Evolutionary conservation across 2,888 invertebrate species (phyloP).

Genomic region (Cryptocheilus praepositus): DNA sequence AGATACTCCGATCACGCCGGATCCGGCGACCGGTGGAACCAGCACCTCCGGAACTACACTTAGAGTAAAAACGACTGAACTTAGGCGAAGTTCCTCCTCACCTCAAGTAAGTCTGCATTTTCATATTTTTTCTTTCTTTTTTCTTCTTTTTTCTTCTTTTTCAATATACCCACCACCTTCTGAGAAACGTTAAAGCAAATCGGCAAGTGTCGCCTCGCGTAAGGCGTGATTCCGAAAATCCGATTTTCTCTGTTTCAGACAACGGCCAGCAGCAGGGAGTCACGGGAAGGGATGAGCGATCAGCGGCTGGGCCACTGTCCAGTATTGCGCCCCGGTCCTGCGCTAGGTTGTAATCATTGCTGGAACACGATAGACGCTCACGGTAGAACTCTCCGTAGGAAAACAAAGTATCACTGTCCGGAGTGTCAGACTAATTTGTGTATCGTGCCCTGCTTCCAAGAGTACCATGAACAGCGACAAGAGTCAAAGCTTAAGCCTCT

Average conservation of each 20-base stretch:
- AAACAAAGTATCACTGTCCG: constrained; percentile 93
- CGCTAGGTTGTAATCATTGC: constrained; percentile 91
- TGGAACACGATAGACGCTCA: constrained; percentile 93
- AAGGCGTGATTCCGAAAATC: too few relatives aligned
- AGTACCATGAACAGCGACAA: constrained; percentile 83
- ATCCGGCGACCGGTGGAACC: constrained; percentile 28
- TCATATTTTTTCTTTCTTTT: constrained; percentile 20
- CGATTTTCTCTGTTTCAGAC: constrained; percentile 35
- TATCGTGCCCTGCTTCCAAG: constrained; percentile 93
- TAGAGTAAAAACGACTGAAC: constrained; percentile 78
- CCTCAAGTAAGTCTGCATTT: constrained; percentile 76
- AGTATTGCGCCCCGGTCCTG: constrained; percentile 87
- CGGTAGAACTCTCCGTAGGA: constrained; percentile 87
- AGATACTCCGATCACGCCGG: too few relatives aligned
- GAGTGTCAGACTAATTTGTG: constrained; percentile 93
- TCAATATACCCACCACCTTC: too few relatives aligned
- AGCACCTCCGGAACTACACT: constrained; percentile 57
- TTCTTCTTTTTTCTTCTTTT: background rate
- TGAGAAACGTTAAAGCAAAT: too few relatives aligned
- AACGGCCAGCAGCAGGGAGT: constrained; percentile 27
- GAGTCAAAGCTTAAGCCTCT: constrained; percentile 60
- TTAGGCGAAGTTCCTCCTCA: constrained; percentile 79
- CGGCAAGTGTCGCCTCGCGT: too few relatives aligned
- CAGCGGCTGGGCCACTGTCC: constrained; percentile 88
- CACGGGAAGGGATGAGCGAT: constrained; percentile 57